These are phyloP conservation scores for Drosophila kohkoa DNA, from an alignment of 1,140 invertebrate genomes.

Conservation along the genomic window DNA sequence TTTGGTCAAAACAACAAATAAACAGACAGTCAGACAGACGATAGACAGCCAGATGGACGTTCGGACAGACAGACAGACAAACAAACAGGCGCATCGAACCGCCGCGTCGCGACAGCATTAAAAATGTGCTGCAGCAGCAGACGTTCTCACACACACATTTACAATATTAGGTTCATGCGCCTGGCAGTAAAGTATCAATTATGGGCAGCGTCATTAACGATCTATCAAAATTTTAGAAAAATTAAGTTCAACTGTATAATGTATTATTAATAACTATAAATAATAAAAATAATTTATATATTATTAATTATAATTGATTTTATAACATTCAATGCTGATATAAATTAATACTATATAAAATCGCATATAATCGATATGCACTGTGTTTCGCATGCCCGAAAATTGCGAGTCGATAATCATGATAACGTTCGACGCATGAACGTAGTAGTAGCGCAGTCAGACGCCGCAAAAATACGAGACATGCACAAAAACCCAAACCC, in stretches of 20 bases:
- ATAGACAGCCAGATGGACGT: not conserved
- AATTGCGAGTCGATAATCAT: slow-evolving; percentile 25
- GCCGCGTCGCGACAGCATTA: slow-evolving; percentile 54
- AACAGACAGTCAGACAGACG: slow-evolving; percentile 20
- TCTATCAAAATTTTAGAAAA: too few species aligned
- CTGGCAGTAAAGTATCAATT: not conserved
- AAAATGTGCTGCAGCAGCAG: slow-evolving; percentile 67
- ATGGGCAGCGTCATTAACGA: not conserved
- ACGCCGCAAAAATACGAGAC: slow-evolving; percentile 56
- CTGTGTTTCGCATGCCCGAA: slow-evolving; percentile 7
- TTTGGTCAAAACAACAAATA: slow-evolving; percentile 74
- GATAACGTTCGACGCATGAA: slow-evolving; percentile 41
- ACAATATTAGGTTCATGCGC: slow-evolving; percentile 16
- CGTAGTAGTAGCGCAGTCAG: slow-evolving; percentile 33
- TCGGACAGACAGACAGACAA: slow-evolving; percentile 16
- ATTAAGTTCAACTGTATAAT: too few species aligned
- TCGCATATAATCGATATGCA: not conserved
- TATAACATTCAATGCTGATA: too few species aligned
- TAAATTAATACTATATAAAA: too few species aligned
- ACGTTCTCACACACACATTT: slow-evolving; percentile 3
- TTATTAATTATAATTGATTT: too few species aligned
- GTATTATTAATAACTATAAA: too few species aligned
- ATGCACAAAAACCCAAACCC: slow-evolving; percentile 48
- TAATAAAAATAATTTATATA: too few species aligned
- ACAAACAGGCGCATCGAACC: slow-evolving; percentile 34